These are phyloP conservation scores for Apocheima hispidaria DNA, from an alignment of 2,888 invertebrate species.

Conservation along the genomic window DNA sequence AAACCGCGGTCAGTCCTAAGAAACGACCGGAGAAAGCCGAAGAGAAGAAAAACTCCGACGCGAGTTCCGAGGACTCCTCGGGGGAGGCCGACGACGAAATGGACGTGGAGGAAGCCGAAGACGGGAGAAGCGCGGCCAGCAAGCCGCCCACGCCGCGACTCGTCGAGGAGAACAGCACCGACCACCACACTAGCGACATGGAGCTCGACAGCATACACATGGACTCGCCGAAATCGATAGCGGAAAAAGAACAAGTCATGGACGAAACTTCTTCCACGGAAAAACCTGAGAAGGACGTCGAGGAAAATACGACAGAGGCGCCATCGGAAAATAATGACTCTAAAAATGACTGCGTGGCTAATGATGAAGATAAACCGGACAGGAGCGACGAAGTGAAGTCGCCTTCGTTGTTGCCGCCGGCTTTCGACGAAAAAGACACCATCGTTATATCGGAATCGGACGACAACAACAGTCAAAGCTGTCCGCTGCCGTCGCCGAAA, in stretches of 20 bases:
- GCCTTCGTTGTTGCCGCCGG: constrained; percentile 55
- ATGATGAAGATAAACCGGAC: constrained; percentile 62
- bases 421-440: constrained; percentile 77
- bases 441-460: constrained; percentile 82
- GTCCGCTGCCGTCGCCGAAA: constrained; percentile 80
- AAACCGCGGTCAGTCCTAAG: constrained; percentile 49
- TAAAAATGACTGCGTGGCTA: constrained; percentile 51
- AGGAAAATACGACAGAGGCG: constrained; percentile 50
- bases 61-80: constrained; percentile 87
- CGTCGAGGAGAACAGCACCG: constrained; percentile 77
- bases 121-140: constrained; percentile 69
- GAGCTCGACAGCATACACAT: constrained; percentile 81
- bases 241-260: constrained; percentile 75
- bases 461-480: constrained; percentile 82
- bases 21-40: constrained; percentile 56
- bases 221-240: constrained; percentile 78
- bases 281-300: constrained; percentile 56
- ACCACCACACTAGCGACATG: constrained; percentile 82
- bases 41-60: constrained; percentile 78
- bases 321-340: constrained; percentile 42
- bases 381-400: constrained; percentile 67
- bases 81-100: constrained; percentile 89
- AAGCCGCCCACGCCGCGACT: constrained; percentile 71
- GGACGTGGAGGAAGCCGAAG: constrained; percentile 87
- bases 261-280: constrained; percentile 62